Percentiles rank a stretch among this genome's conserved stretches.
Evolutionary conservation across 1,140 invertebrate species (phyloP).

Genomic region (Marisa cornuarietis): DNA sequence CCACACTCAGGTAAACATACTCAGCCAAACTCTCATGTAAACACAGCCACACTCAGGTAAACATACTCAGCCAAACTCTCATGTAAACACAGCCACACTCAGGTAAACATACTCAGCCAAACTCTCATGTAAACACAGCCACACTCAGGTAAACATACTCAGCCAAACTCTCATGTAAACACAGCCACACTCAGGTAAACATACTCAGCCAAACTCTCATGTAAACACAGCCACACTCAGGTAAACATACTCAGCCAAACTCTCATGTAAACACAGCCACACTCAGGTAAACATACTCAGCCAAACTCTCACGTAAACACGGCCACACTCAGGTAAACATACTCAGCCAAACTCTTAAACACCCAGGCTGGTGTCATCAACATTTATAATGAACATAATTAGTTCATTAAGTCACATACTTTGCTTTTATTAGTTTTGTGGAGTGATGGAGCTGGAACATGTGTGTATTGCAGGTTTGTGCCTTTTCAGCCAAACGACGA

Average conservation of each 20-base stretch:
- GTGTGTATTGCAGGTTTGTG: constrained; percentile 51
- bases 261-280: too few species aligned
- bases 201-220: too few species aligned
- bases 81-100: too few species aligned
- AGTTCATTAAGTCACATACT: too few species aligned
- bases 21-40: not conserved
- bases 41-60: not conserved
- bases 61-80: too few species aligned
- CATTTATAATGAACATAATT: not conserved
- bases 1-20: not conserved
- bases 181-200: not conserved
- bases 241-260: too few species aligned
- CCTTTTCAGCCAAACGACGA: constrained; percentile 49
- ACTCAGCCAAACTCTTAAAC: not conserved
- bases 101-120: not conserved
- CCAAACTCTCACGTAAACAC: not conserved
- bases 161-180: not conserved
- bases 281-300: not conserved
- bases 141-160: not conserved
- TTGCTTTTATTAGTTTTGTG: too few species aligned
- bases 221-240: not conserved
- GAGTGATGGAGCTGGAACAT: too few species aligned
- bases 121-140: not conserved
- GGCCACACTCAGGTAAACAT: too few species aligned
- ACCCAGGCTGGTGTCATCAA: not conserved